Evolutionary conservation across 2,888 invertebrate genomes (phyloP).

Genomic region (Gandaritis pyraliata): DNA sequence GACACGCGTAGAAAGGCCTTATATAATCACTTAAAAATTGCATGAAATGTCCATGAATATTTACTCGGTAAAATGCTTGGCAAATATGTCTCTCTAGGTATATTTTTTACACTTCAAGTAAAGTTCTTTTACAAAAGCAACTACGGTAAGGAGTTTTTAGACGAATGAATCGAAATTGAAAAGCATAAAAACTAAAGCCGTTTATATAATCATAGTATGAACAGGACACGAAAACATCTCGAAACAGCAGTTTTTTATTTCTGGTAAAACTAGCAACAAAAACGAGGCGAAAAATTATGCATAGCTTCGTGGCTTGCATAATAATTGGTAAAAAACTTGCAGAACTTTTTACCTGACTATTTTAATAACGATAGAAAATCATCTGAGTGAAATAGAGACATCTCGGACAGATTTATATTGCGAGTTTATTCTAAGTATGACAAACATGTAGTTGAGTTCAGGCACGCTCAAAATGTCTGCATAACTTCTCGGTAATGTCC

Average conservation of each 20-base stretch:
- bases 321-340: neutral
- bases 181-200: neutral
- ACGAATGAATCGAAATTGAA: neutral
- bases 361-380: neutral
- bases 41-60: neutral
- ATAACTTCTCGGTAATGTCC: conserved; percentile 70
- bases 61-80: too few relatives aligned
- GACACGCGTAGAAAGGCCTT: too few relatives aligned
- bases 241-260: neutral
- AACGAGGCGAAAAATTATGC: neutral
- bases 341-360: neutral
- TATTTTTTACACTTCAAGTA: too few relatives aligned
- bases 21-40: neutral
- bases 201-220: neutral
- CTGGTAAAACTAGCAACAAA: neutral
- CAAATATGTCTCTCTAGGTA: too few relatives aligned
- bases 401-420: conserved; percentile 61
- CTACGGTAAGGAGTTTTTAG: neutral
- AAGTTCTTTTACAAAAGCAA: neutral
- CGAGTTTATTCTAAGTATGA: conserved; percentile 64
- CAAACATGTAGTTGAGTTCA: conserved; percentile 64
- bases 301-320: neutral
- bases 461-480: conserved; percentile 69
- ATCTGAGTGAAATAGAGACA: conserved; percentile 49
- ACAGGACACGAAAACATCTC: neutral